Evolutionary conservation across 2,797 vertebrate species (phyloP).

Genomic region (Pithecia hirsuta): DNA sequence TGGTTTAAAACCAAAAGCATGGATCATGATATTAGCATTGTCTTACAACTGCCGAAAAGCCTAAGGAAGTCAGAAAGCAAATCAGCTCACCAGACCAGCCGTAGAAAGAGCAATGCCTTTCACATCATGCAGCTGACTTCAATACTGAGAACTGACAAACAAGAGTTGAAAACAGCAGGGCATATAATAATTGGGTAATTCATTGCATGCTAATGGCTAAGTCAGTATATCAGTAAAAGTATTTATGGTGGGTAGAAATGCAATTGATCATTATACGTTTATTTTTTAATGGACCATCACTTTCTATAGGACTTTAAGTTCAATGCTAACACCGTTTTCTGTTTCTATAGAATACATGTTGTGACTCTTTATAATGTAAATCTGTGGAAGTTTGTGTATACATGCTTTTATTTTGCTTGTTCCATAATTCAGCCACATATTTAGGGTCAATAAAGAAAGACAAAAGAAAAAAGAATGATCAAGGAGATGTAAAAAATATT

Average conservation of each 20-base stretch:
- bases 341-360: not conserved
- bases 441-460: not conserved
- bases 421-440: not conserved
- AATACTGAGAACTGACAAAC: constrained; percentile 67
- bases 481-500: not conserved
- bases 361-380: not conserved
- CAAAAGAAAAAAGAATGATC: not conserved
- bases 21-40: constrained; percentile 46
- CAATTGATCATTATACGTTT: constrained; percentile 52
- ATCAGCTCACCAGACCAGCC: constrained; percentile 64
- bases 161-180: constrained; percentile 79
- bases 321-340: constrained; percentile 1
- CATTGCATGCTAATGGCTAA: constrained; percentile 79
- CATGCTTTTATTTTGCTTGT: not conserved
- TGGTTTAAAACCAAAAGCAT: constrained; percentile 53
- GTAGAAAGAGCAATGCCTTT: constrained; percentile 67
- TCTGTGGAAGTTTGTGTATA: not conserved
- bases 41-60: constrained; percentile 67
- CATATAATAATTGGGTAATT: constrained; percentile 78
- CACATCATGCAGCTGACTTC: constrained; percentile 73
- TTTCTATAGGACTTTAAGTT: constrained; percentile 33
- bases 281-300: constrained; percentile 56
- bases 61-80: constrained; percentile 56
- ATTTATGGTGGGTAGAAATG: constrained; percentile 57
- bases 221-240: constrained; percentile 49